phyloP scores from a whole-genome alignment of 1,140 invertebrate species.

The Eupristina koningsbergeri region DNA sequence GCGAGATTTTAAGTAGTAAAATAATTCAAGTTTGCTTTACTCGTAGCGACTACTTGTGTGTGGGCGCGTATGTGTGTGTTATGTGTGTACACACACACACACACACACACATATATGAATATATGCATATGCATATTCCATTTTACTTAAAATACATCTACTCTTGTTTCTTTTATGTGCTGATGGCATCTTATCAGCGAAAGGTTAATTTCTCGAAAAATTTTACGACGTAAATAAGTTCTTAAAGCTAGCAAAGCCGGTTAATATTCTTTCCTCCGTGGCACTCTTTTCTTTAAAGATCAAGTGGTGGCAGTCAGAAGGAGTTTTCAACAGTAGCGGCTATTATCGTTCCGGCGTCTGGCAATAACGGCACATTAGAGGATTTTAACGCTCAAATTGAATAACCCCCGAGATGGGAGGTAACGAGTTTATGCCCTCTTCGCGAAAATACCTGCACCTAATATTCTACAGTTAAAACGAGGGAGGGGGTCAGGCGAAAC shows the following conservation, averaged over 20 bases:
- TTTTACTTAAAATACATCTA: neutral
- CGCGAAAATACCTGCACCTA: slow-evolving; percentile 62
- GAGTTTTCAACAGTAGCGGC: slow-evolving; percentile 53
- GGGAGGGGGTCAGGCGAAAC: slow-evolving; percentile 63
- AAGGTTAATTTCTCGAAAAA: slow-evolving; percentile 37
- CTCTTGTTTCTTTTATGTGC: neutral
- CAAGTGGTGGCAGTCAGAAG: slow-evolving; percentile 33
- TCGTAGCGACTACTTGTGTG: no score
- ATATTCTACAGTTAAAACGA: slow-evolving; percentile 49
- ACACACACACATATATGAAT: no score
- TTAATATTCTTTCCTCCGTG: slow-evolving; percentile 34
- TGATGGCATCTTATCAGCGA: neutral
- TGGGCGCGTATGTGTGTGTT: no score
- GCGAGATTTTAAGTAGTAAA: no score
- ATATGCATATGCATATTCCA: neutral
- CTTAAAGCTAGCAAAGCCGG: neutral
- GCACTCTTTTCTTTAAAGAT: slow-evolving; percentile 42
- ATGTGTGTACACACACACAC: no score
- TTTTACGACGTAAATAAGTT: slow-evolving; percentile 38
- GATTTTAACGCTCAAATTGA: slow-evolving; percentile 72
- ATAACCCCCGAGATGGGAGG: slow-evolving; percentile 63
- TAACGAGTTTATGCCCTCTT: slow-evolving; percentile 68
- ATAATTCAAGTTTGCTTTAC: no score
- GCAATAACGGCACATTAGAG: slow-evolving; percentile 70
- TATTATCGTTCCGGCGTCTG: slow-evolving; percentile 59